Evolutionary conservation across 2,797 vertebrate genomes (phyloP).

Genomic region (Coracias cyanogaster): DNA sequence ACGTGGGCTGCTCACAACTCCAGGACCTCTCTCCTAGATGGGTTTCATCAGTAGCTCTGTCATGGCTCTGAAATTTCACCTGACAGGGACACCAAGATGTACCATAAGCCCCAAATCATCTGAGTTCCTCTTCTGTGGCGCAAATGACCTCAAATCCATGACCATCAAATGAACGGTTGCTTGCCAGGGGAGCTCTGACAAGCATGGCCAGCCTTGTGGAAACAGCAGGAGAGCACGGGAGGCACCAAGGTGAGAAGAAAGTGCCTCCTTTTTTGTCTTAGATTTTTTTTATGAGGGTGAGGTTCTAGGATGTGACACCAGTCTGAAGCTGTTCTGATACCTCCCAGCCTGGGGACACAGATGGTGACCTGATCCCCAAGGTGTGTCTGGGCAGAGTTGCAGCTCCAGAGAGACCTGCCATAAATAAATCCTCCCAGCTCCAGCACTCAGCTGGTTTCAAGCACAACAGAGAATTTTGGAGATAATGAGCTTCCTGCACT

Average conservation of each 20-base stretch:
- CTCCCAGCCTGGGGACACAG: background rate
- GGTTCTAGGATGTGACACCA: background rate
- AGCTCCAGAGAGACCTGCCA: background rate
- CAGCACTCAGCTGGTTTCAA: background rate
- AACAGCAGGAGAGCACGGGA: background rate
- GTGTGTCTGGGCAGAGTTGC: fast-evolving
- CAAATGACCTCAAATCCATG: background rate
- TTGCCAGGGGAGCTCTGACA: background rate
- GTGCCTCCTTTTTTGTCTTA: background rate
- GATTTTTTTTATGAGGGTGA: background rate
- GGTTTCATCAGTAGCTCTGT: background rate
- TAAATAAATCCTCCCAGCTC: background rate
- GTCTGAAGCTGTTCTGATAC: background rate
- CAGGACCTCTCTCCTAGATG: background rate
- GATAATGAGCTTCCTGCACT: background rate
- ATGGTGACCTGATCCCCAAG: background rate
- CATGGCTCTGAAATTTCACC: background rate
- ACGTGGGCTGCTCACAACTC: fast-evolving
- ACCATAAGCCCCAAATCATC: background rate
- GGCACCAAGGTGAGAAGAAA: background rate
- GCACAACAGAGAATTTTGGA: background rate
- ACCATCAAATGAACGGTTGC: background rate
- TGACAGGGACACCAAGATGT: background rate
- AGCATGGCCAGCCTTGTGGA: background rate
- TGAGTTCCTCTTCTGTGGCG: background rate